phyloP scores from a whole-genome alignment of 2,888 invertebrate genomes.

The Hydrotaea diabolus region DNA sequence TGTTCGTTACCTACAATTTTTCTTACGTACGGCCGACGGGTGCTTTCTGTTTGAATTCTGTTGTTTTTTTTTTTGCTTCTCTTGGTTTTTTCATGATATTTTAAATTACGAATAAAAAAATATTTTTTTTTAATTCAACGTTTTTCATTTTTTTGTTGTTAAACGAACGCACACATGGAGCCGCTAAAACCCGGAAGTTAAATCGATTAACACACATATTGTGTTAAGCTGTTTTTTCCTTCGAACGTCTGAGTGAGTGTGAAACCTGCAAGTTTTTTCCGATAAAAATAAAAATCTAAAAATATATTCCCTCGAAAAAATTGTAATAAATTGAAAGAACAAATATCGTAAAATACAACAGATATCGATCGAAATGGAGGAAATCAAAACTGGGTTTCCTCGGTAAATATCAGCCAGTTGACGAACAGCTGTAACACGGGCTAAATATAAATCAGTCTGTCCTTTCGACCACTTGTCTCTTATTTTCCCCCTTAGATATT shows the following conservation, averaged over 20 bases:
- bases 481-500: background rate
- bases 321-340: background rate
- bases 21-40: background rate
- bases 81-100: background rate
- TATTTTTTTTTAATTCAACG: background rate
- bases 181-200: slow-evolving; percentile 7
- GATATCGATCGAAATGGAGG: background rate
- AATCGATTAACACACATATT: background rate
- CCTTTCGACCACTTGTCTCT: background rate
- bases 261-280: background rate
- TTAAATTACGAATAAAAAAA: background rate
- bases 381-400: background rate
- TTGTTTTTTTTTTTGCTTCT: background rate
- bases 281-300: background rate
- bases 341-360: background rate
- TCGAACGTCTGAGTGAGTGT: background rate
- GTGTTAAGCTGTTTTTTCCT: background rate
- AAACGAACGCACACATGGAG: background rate
- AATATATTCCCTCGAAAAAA: background rate
- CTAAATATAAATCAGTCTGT: background rate
- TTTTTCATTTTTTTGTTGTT: no score
- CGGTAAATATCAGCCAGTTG: background rate
- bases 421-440: background rate
- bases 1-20: background rate
- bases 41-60: background rate